Conservation (phyloP, 2,888 invertebrate genomes). For the Horisme vitalbata region DNA sequence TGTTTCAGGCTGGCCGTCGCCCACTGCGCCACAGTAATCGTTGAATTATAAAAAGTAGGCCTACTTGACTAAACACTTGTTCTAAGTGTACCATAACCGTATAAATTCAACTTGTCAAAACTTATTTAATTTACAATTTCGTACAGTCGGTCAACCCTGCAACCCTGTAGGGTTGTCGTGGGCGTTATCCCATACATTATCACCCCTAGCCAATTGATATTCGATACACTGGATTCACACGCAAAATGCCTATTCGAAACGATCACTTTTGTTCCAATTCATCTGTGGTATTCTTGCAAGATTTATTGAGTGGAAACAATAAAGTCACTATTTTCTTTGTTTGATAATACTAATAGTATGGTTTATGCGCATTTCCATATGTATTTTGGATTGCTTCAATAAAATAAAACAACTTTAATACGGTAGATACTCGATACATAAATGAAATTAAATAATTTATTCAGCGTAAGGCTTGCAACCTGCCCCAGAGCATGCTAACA, state of each 20-base stretch:
- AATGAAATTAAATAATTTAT: too few species aligned
- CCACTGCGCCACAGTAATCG: too few species aligned
- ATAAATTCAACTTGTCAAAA: constrained; percentile 17
- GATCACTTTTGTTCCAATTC: constrained; percentile 62
- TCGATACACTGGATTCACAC: constrained; percentile 77
- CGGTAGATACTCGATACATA: too few species aligned
- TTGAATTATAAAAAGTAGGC: not conserved
- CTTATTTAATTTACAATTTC: constrained; percentile 17
- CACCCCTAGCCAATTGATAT: constrained; percentile 68
- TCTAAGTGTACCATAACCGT: not conserved
- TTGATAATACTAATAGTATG: not conserved
- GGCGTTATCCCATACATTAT: constrained; percentile 55
- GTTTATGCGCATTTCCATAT: too few species aligned
- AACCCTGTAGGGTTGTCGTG: constrained; percentile 29
- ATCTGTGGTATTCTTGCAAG: constrained; percentile 42
- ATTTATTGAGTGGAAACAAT: constrained; percentile 65
- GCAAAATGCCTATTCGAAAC: constrained; percentile 70
- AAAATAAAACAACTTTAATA: too few species aligned
- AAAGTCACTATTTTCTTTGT: constrained; percentile 41
- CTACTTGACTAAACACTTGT: not conserved
- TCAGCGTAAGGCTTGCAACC: too few species aligned
- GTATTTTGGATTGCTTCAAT: too few species aligned
- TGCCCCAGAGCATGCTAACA: too few species aligned
- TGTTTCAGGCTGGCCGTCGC: too few species aligned
- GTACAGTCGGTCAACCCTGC: constrained; percentile 1